Conservation (phyloP, 2,113 vertebrate species). For the Serinus canaria region DNA sequence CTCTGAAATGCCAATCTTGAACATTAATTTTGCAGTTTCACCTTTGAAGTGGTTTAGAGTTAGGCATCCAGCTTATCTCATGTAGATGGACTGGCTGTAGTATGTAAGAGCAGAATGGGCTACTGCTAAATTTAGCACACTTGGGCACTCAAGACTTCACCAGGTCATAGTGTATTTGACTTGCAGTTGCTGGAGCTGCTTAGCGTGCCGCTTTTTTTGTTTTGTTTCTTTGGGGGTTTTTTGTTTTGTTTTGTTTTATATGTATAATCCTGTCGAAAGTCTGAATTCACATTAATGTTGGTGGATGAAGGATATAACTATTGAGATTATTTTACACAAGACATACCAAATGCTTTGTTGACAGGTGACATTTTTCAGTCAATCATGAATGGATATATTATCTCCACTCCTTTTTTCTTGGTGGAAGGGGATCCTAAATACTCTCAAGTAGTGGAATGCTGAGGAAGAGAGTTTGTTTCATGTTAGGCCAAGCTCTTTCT, state of each 20-base stretch:
- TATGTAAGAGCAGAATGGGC: neutral
- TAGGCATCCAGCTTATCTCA: neutral
- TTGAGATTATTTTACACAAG: neutral
- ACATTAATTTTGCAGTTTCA: neutral
- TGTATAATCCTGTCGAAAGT: neutral
- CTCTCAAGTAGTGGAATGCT: neutral
- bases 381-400: neutral
- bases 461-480: neutral
- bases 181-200: neutral
- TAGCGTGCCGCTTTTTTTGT: neutral
- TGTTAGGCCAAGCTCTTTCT: neutral
- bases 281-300: neutral
- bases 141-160: neutral
- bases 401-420: neutral
- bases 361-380: neutral
- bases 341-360: neutral
- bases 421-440: neutral
- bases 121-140: neutral
- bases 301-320: neutral
- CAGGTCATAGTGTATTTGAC: neutral
- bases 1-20: neutral
- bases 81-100: neutral
- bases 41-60: neutral
- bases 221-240: neutral
- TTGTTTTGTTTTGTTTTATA: neutral